A percentile compares a stretch with the other conserved stretches of the same genome.
These are phyloP conservation scores for Matsumurasca onukii DNA, from an alignment of 1,140 invertebrate species.

Conservation along the genomic window DNA sequence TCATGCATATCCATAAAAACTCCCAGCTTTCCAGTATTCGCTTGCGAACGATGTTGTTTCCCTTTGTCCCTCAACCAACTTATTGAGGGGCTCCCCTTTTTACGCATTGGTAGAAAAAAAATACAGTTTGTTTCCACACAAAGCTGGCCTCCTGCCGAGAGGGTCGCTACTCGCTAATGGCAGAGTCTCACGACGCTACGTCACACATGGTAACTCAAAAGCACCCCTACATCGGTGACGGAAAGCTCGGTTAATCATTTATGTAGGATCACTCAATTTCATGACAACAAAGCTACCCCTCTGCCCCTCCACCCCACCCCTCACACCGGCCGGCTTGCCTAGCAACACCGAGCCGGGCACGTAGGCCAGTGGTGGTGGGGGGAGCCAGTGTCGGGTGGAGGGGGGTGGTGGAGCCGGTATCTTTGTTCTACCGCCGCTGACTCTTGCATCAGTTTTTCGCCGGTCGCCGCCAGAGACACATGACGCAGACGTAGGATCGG, in stretches of 20 bases:
- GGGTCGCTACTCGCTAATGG: too few relatives aligned
- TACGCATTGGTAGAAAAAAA: too few relatives aligned
- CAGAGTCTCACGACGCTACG: neutral
- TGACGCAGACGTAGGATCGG: slow-evolving; percentile 2
- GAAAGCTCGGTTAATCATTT: slow-evolving; percentile 17
- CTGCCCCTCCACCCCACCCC: neutral
- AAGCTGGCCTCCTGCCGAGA: too few relatives aligned
- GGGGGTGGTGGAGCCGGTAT: slow-evolving; percentile 27
- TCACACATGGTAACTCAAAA: neutral
- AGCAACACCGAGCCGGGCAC: slow-evolving; percentile 24
- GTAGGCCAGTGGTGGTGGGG: slow-evolving; percentile 26
- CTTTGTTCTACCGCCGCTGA: slow-evolving; percentile 33
- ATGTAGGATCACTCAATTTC: slow-evolving; percentile 23
- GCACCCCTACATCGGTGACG: slow-evolving; percentile 18
- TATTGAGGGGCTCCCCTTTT: too few relatives aligned
- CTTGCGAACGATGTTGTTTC: too few relatives aligned
- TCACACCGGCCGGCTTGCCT: neutral
- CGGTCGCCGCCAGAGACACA: slow-evolving; percentile 7
- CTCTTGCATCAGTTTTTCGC: slow-evolving; percentile 30
- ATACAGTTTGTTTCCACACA: too few relatives aligned
- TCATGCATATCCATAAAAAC: too few relatives aligned
- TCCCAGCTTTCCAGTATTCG: too few relatives aligned
- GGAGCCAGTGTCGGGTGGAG: slow-evolving; percentile 16
- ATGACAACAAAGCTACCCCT: neutral
- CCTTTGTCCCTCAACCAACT: too few relatives aligned